These are phyloP conservation scores for Epizoanthus ramosus DNA, from an alignment of 92 coral and sea anemone species.

Conservation along the genomic window DNA sequence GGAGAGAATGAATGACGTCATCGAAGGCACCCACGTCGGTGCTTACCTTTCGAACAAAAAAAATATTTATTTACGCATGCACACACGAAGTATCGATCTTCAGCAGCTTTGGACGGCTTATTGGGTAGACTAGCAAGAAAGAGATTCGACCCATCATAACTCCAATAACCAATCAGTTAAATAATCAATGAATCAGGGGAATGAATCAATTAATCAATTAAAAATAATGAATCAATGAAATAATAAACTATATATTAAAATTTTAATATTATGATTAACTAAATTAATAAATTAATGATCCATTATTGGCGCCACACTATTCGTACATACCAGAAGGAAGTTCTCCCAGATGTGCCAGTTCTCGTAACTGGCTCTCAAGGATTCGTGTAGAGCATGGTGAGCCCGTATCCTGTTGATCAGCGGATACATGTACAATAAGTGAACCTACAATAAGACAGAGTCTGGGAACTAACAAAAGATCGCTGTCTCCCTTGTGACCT, in stretches of 20 bases:
- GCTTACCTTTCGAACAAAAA: conserved; percentile 64
- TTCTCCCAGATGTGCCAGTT: conserved; percentile 99
- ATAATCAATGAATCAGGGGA: too few relatives aligned
- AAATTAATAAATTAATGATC: background rate
- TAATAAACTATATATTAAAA: background rate
- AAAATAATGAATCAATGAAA: background rate
- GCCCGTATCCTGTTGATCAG: conserved; percentile 70
- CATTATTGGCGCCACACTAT: too few relatives aligned
- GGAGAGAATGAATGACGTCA: conserved; percentile 82
- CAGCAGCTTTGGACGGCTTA: too few relatives aligned
- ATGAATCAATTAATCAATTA: too few relatives aligned
- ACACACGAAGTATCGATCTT: background rate
- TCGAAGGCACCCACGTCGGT: conserved; percentile 82
- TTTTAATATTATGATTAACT: background rate
- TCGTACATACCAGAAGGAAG: conserved; percentile 74
- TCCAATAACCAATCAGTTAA: too few relatives aligned
- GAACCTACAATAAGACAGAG: background rate
- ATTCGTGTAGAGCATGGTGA: conserved; percentile 82
- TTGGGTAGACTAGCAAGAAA: too few relatives aligned
- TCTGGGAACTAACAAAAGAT: background rate
- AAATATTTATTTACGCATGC: background rate
- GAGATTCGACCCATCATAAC: too few relatives aligned
- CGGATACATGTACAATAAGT: background rate
- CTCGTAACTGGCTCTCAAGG: conserved; percentile 76
- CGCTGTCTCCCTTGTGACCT: too few relatives aligned